Evolutionary conservation across 2,797 vertebrate species (phyloP).

Genomic region (Aldrovandia affinis): DNA sequence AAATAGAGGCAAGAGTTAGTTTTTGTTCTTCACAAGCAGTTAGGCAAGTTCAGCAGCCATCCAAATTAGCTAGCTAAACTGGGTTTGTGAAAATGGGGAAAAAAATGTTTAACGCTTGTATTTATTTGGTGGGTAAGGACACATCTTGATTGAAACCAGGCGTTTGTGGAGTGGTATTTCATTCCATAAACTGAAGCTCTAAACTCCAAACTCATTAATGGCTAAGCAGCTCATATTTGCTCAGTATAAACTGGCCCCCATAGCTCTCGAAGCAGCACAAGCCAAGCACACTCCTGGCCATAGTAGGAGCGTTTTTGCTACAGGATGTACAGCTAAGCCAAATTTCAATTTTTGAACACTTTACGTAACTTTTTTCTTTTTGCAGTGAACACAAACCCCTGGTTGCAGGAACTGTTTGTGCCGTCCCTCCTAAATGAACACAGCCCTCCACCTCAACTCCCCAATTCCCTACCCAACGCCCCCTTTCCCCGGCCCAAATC

Average conservation of each 20-base stretch:
- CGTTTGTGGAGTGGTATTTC: background rate
- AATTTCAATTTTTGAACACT: constrained; percentile 14
- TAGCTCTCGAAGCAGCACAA: background rate
- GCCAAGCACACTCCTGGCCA: too few relatives aligned
- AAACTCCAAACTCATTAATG: background rate
- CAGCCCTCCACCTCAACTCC: constrained; percentile 33
- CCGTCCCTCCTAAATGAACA: constrained; percentile 34
- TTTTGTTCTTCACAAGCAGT: background rate
- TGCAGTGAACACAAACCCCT: background rate
- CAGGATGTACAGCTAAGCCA: constrained; percentile 7
- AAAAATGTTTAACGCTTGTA: background rate
- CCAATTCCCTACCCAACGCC: constrained; percentile 38
- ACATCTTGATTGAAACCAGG: background rate
- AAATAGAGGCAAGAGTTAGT: background rate
- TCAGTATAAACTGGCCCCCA: background rate
- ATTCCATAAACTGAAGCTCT: background rate
- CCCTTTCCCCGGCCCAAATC: constrained; percentile 36
- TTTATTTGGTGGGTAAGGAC: background rate
- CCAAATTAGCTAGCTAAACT: background rate
- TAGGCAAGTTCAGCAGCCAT: background rate
- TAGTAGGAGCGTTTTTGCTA: background rate
- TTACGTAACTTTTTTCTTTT: background rate
- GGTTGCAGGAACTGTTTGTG: background rate
- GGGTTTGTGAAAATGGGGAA: background rate
- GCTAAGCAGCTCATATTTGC: background rate